Conservation (phyloP, 2,888 invertebrate species). For the Callinectes sapidus region DNA sequence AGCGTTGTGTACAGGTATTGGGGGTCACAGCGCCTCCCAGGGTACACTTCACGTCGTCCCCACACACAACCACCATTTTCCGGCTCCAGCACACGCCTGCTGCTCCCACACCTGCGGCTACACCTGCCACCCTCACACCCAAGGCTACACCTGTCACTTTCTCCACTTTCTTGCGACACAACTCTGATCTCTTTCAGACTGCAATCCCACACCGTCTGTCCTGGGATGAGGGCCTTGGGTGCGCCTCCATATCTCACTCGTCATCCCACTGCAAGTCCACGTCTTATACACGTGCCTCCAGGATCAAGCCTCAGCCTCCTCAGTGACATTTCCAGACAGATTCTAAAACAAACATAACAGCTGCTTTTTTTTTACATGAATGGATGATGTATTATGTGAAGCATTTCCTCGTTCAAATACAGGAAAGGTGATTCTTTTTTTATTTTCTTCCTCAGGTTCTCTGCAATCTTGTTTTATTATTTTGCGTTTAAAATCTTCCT, state of each 20-base stretch:
- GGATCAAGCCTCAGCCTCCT: background rate
- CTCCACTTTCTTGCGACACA: conserved; percentile 4
- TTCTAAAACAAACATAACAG: background rate
- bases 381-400: background rate
- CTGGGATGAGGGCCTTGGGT: background rate
- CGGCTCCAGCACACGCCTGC: conserved; percentile 19
- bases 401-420: background rate
- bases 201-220: background rate
- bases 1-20: background rate
- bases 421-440: background rate
- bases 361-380: background rate
- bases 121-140: conserved; percentile 8
- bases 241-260: background rate
- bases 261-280: background rate
- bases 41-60: background rate
- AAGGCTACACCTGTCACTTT: background rate
- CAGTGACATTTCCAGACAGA: background rate
- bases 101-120: conserved; percentile 9
- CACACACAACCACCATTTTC: conserved; percentile 24
- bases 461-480: no score
- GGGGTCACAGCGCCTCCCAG: background rate
- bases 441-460: background rate
- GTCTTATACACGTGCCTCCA: background rate
- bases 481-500: no score
- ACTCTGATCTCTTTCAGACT: background rate